Evolutionary conservation across 2,888 invertebrate genomes (phyloP).

Genomic region (Cacoxenus indagator): DNA sequence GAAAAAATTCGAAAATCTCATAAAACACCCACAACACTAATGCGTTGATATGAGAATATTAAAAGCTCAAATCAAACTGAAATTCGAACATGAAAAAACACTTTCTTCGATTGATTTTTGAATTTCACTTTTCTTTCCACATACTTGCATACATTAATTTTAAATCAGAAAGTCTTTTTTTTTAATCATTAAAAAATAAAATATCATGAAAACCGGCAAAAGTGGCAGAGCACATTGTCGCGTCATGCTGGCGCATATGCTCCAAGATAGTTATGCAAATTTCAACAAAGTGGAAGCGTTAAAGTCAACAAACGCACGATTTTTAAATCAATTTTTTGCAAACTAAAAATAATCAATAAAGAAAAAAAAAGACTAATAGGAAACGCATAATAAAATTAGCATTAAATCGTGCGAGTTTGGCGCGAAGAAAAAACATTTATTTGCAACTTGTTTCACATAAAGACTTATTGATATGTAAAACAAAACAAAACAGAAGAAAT

Average conservation of each 20-base stretch:
- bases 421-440: background rate
- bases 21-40: constrained; percentile 47
- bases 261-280: constrained; percentile 14
- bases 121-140: constrained; percentile 14
- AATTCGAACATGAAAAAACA: background rate
- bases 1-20: background rate
- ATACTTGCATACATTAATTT: constrained; percentile 10
- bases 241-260: background rate
- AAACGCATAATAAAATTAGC: constrained; percentile 45
- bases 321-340: constrained; percentile 32
- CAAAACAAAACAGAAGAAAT: constrained; percentile 43
- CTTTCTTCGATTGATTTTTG: constrained; percentile 4
- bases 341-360: no score
- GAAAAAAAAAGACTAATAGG: background rate
- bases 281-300: background rate
- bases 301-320: constrained; percentile 54
- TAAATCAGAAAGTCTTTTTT: background rate
- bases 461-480: background rate
- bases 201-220: background rate
- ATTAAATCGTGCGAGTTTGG: constrained; percentile 51
- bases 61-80: constrained; percentile 5
- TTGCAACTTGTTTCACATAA: background rate
- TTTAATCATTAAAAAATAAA: background rate
- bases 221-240: background rate
- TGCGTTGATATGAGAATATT: constrained; percentile 29